Percentiles rank a stretch among this genome's conserved stretches.
phyloP scores from a whole-genome alignment of 2,888 invertebrate species.

The Thelaira solivaga region DNA sequence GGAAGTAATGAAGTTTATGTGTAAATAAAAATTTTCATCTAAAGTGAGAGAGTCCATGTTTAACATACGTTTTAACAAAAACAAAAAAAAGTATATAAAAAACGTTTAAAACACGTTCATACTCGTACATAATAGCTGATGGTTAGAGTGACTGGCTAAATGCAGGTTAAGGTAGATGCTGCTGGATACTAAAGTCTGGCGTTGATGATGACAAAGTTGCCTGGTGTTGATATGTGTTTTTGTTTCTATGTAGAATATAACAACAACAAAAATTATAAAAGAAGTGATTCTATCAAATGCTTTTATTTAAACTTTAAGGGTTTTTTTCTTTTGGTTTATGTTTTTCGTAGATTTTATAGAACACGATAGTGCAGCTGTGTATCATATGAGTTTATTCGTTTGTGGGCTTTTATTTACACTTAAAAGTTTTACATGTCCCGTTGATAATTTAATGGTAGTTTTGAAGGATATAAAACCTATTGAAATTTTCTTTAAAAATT shows the following conservation, averaged over 20 bases:
- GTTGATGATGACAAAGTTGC: constrained; percentile 6
- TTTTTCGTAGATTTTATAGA: constrained; percentile 39
- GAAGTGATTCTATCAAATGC: constrained; percentile 51
- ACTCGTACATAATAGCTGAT: too few relatives aligned
- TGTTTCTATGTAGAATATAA: neutral
- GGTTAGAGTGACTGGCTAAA: too few relatives aligned
- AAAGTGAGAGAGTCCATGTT: constrained; percentile 59
- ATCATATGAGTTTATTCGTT: constrained; percentile 18
- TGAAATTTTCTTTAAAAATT: too few relatives aligned
- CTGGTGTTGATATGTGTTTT: constrained; percentile 27
- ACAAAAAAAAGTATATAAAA: too few relatives aligned
- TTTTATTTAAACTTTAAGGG: constrained; percentile 39
- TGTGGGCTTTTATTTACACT: neutral
- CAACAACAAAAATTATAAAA: constrained; percentile 7
- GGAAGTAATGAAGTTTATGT: constrained; percentile 61
- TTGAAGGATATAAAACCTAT: too few relatives aligned
- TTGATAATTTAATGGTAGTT: neutral
- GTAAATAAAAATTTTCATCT: constrained; percentile 50
- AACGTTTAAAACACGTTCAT: too few relatives aligned
- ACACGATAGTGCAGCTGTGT: constrained; percentile 38
- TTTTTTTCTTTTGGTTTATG: constrained; percentile 2
- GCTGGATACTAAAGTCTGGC: neutral
- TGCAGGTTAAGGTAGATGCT: neutral
- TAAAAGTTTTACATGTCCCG: neutral
- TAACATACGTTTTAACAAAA: constrained; percentile 26